Base-by-base conservation (phyloP, 1,140 invertebrate species). In the Drosophila ironensis region DNA sequence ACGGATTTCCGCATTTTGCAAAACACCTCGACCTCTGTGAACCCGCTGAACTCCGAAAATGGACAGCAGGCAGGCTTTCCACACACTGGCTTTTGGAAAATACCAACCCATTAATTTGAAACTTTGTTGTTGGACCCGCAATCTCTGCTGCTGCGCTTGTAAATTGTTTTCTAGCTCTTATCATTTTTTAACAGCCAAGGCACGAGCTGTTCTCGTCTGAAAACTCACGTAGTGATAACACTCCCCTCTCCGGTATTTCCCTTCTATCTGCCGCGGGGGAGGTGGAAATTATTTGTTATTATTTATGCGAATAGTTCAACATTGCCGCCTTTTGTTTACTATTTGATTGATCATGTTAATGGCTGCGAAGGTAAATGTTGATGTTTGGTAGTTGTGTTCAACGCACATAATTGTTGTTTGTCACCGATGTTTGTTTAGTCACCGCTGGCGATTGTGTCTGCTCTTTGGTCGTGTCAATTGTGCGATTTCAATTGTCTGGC, bases 1-100 rank as follows among this genome's bases (percentile, higher is more conserved):
- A 82, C 77, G 77, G 72, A 76, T 82, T 82, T 82, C 77, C 77
- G 77, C 76, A 81, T 81, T 81, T 69, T 57, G 11, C 8, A 33
- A 33, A 38, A 47, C 53, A 64, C 54, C 56, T 38, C 53, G 40
- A 50, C 56, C 56, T 46, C 44, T 30, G 28, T 47, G 45, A 53
- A 41, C 61, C 47, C 33, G 47, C 12, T 70, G 74, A 76, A 76
- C 72, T 75, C 69, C 46, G n/a, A n/a, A n/a, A n/a, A n/a, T n/a
- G n/a, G n/a, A n/a, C 48, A 45, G 40, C 27, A 22, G 24, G 19
- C 9, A 4, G 17, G 27, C 63, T 42, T 37, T 37, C 33, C 33
- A 8, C 27, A 19, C n/a, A 14, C 14, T 3, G 6, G 2, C 14
- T 17, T 17, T 17, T 37, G 12, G 8, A 35, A 33, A 17, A 11